Conservation (phyloP, 2,797 vertebrate species). For the Fistularia commersonii region DNA sequence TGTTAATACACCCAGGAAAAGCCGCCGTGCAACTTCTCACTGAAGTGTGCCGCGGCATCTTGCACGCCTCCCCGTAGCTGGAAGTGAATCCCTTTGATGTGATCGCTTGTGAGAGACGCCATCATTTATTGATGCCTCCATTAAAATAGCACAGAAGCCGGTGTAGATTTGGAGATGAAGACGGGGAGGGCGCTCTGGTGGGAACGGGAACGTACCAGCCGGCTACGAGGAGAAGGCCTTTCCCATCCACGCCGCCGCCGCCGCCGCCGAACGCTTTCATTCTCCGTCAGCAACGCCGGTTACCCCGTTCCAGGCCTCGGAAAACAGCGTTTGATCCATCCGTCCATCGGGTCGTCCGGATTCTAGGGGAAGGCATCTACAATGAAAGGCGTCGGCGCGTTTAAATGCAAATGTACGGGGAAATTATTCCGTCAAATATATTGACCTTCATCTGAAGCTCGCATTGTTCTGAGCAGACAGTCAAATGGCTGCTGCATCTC, state of each 20-base stretch:
- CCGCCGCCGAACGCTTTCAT: constrained; percentile 17
- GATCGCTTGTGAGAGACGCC: constrained; percentile 79
- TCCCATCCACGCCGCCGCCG: constrained; percentile 12
- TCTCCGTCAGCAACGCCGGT: not conserved
- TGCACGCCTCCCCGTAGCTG: constrained; percentile 64
- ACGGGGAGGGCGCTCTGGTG: constrained; percentile 25
- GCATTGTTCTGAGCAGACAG: too few species aligned
- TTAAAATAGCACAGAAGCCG: constrained; percentile 74
- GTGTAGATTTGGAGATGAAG: constrained; percentile 43
- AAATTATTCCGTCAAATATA: too few species aligned
- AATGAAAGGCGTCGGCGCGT: too few species aligned
- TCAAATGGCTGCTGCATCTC: too few species aligned
- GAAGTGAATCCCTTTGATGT: constrained; percentile 79
- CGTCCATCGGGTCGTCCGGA: too few species aligned
- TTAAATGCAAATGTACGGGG: too few species aligned
- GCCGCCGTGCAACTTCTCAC: constrained; percentile 55
- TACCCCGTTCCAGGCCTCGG: not conserved
- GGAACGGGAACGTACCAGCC: constrained; percentile 35
- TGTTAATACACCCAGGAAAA: constrained; percentile 69
- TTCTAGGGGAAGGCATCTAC: too few species aligned
- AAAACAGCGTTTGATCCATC: too few species aligned
- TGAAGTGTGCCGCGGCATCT: constrained; percentile 66
- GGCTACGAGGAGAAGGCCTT: constrained; percentile 40
- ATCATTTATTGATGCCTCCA: constrained; percentile 86
- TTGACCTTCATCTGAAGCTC: too few species aligned